A percentile compares a stretch with the other conserved stretches of the same genome.
These are phyloP conservation scores for Picathartes gymnocephalus DNA, from an alignment of 2,113 vertebrate genomes.

Conservation along the genomic window DNA sequence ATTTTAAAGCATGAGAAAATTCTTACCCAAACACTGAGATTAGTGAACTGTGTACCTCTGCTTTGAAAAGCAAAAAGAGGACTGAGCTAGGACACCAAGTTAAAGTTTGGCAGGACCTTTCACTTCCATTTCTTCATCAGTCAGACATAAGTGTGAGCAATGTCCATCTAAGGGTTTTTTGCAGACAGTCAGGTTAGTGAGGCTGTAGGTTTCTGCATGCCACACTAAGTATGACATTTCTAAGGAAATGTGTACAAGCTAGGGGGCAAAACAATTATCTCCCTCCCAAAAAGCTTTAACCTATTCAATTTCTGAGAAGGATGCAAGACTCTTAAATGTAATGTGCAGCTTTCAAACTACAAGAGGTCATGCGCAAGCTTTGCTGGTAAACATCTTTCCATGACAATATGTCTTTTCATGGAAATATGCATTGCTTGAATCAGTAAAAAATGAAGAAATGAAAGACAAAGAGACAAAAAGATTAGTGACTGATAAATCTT, in stretches of 20 bases:
- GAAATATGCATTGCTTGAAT: not conserved
- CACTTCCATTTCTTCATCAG: not conserved
- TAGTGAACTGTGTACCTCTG: not conserved
- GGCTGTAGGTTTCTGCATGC: not conserved
- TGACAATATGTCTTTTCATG: not conserved
- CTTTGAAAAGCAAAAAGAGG: not conserved
- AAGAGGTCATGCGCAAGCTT: not conserved
- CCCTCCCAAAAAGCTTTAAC: not conserved
- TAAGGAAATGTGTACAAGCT: not conserved
- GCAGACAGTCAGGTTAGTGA: not conserved
- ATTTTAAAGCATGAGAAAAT: not conserved
- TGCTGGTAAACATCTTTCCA: not conserved
- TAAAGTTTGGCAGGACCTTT: not conserved
- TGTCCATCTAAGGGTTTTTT: not conserved
- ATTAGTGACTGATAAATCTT: constrained; percentile 98
- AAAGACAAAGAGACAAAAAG: constrained; percentile 35
- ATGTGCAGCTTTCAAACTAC: not conserved
- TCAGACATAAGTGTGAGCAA: not conserved
- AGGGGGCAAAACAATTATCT: not conserved
- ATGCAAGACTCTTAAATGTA: not conserved
- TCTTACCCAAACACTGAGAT: not conserved
- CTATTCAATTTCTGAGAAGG: not conserved
- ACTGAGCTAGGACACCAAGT: not conserved
- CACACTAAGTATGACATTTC: not conserved
- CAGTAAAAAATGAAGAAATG: not conserved